These are phyloP conservation scores for rabbit (Oryctolagus cuniculus) DNA, from an alignment of 2,113 vertebrate genomes.

Conservation along the genomic window mOryCun1.1 NC_091441.1:115084001-115084500, in stretches of 20 bases:
- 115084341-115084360: not conserved
- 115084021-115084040: too few species aligned
- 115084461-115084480: too few species aligned
- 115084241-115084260: not conserved
- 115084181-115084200: not conserved
- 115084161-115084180: too few species aligned
- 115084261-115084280: not conserved
- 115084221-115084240: not conserved
- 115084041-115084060: too few species aligned
- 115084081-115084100: too few species aligned
- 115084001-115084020: too few species aligned
- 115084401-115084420: not conserved
- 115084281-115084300: not conserved
- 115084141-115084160: too few species aligned
- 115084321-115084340: not conserved
- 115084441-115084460: too few species aligned
- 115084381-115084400: conserved; percentile 52
- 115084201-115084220: conserved; percentile 33
- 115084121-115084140: too few species aligned
- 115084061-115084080: too few species aligned
- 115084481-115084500: too few species aligned
- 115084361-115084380: conserved; percentile 38
- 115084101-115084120: too few species aligned
- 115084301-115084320: not conserved
- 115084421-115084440: not conserved